phyloP scores from a whole-genome alignment of 2,113 vertebrate genomes.

The Dendrocopos noguchii region DNA sequence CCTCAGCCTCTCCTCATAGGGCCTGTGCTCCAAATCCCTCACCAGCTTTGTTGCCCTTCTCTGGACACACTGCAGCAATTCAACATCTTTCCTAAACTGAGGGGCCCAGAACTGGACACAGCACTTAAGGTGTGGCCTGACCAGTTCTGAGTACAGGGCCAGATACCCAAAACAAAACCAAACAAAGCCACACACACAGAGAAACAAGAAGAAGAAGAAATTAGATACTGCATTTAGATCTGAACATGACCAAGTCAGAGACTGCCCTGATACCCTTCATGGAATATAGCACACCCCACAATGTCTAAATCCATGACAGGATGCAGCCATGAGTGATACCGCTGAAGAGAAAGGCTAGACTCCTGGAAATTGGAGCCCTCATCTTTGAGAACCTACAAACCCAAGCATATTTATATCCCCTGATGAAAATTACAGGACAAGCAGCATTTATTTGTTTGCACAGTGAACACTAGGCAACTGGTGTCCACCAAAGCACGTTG shows the following conservation, averaged over 20 bases:
- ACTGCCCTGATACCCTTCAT: neutral
- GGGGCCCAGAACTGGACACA: too few species aligned
- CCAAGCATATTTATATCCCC: neutral
- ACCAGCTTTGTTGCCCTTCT: too few species aligned
- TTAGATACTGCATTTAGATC: neutral
- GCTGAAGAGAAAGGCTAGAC: neutral
- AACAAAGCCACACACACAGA: too few species aligned
- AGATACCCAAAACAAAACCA: too few species aligned
- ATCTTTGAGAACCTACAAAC: neutral
- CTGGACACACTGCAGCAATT: too few species aligned
- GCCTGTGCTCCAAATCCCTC: too few species aligned
- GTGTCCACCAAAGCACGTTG: neutral
- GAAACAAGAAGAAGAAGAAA: neutral
- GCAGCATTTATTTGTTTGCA: slow-evolving; percentile 35
- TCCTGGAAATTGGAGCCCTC: neutral
- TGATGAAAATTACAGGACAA: slow-evolving; percentile 47
- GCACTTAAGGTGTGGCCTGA: too few species aligned
- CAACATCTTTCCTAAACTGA: too few species aligned
- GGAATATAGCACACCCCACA: neutral
- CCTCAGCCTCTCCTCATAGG: too few species aligned
- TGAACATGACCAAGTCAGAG: neutral
- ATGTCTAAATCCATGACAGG: neutral
- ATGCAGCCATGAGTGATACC: neutral
- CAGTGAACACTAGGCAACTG: slow-evolving; percentile 2
- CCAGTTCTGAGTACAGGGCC: too few species aligned